phyloP scores from a whole-genome alignment of 2,888 invertebrate genomes.

The Lasioglossum pauxillum region DNA sequence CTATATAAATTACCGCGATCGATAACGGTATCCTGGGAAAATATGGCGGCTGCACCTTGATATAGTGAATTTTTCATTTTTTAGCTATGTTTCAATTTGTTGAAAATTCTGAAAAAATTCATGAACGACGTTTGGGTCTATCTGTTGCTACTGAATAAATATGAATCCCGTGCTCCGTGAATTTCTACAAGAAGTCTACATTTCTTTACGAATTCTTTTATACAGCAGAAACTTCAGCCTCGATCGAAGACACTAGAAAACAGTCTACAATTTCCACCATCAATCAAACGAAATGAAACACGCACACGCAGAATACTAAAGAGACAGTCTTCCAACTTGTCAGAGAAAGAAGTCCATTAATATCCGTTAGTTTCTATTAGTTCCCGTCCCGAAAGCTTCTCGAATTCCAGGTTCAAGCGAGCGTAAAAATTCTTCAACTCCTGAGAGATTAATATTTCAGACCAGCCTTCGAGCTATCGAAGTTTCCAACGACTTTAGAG shows the following conservation, averaged over 20 bases:
- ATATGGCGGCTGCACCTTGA: not conserved
- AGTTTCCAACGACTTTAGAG: not conserved
- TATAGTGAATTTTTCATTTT: not conserved
- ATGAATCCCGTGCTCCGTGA: not conserved
- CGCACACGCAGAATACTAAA: not conserved
- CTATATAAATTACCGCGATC: not conserved
- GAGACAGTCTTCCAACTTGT: not conserved
- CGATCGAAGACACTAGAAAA: no score
- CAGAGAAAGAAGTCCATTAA: not conserved
- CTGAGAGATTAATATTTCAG: not conserved
- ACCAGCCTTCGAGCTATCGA: not conserved
- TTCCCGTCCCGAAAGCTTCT: not conserved
- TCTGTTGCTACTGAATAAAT: not conserved
- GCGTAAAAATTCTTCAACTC: not conserved
- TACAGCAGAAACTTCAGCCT: not conserved
- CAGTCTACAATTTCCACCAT: not conserved
- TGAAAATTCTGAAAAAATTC: not conserved
- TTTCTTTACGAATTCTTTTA: not conserved
- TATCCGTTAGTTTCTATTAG: constrained; percentile 18
- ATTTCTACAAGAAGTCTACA: not conserved
- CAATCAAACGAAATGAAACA: not conserved
- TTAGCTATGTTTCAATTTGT: not conserved
- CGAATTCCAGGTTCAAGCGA: not conserved
- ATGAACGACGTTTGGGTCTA: not conserved
- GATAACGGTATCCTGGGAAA: not conserved